phyloP scores from a whole-genome alignment of 2,888 invertebrate genomes.

The Dermolepida albohirtum region DNA sequence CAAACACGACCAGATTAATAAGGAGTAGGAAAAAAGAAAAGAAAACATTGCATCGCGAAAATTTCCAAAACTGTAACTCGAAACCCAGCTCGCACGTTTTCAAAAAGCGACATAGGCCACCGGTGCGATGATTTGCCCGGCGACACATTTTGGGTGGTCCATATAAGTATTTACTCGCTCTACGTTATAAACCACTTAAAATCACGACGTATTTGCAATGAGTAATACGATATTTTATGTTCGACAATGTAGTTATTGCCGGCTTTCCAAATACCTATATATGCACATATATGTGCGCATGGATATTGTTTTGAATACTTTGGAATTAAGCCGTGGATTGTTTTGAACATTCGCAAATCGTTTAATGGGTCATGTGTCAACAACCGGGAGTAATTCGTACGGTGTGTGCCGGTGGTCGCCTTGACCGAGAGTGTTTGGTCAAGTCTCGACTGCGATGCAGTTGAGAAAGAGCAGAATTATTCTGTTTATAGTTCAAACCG shows the following conservation, averaged over 20 bases:
- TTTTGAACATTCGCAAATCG: slow-evolving; percentile 12
- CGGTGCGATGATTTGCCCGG: background rate
- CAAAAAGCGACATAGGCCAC: slow-evolving; percentile 18
- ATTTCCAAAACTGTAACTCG: slow-evolving; percentile 24
- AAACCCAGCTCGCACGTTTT: background rate
- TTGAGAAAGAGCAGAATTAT: too few species aligned
- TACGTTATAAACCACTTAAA: slow-evolving; percentile 7
- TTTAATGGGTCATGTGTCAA: slow-evolving; percentile 27
- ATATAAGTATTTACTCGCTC: too few species aligned
- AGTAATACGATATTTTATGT: slow-evolving; percentile 17
- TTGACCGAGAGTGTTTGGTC: slow-evolving; percentile 19
- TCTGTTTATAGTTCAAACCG: too few species aligned
- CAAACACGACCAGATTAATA: background rate
- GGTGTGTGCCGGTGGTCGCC: background rate
- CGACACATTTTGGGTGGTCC: slow-evolving; percentile 27
- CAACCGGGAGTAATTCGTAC: slow-evolving; percentile 17
- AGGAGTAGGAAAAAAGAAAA: background rate
- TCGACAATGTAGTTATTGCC: background rate
- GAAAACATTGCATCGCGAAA: background rate
- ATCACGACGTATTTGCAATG: slow-evolving; percentile 16
- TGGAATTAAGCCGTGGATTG: slow-evolving; percentile 11
- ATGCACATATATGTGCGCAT: too few species aligned
- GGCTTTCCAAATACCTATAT: too few species aligned
- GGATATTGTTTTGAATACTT: slow-evolving; percentile 1
- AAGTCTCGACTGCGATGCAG: background rate